Percentiles rank a stretch among this genome's conserved stretches.
Conservation (phyloP, 2,113 vertebrate species). For the Mobula hypostoma region DNA sequence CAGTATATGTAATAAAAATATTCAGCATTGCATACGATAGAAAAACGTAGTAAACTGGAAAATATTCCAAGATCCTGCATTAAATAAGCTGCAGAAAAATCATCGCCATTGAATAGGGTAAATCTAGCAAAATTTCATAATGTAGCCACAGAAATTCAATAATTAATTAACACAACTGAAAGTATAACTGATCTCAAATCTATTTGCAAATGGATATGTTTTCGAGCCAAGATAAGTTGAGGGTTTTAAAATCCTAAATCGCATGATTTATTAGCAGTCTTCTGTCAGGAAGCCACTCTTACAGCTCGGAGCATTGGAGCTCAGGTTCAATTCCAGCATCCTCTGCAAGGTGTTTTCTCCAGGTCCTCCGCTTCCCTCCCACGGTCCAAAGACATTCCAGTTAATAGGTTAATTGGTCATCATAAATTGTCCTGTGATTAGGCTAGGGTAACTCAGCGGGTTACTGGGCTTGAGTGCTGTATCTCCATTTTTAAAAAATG, state of each 20-base stretch:
- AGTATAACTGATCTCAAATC: not conserved
- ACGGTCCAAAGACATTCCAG: too few relatives aligned
- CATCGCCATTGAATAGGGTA: not conserved
- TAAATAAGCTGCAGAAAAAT: not conserved
- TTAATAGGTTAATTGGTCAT: too few relatives aligned
- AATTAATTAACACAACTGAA: not conserved
- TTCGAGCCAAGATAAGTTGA: not conserved
- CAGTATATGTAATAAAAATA: not conserved
- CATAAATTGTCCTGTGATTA: too few relatives aligned
- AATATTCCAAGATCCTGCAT: not conserved
- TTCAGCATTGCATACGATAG: not conserved
- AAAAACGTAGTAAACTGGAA: not conserved
- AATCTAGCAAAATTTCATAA: not conserved
- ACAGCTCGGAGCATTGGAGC: too few relatives aligned
- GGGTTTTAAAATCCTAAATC: not conserved
- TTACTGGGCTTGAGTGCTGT: too few relatives aligned
- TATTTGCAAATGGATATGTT: not conserved
- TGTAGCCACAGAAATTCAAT: not conserved
- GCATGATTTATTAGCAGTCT: not conserved
- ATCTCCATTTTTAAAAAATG: too few relatives aligned
- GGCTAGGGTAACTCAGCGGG: too few relatives aligned
- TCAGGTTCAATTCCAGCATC: too few relatives aligned
- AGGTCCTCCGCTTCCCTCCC: too few relatives aligned
- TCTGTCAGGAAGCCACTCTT: not conserved
- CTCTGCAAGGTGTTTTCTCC: too few relatives aligned